Evolutionary conservation across 2,888 invertebrate species (phyloP).

Genomic region (Acronicta alni): DNA sequence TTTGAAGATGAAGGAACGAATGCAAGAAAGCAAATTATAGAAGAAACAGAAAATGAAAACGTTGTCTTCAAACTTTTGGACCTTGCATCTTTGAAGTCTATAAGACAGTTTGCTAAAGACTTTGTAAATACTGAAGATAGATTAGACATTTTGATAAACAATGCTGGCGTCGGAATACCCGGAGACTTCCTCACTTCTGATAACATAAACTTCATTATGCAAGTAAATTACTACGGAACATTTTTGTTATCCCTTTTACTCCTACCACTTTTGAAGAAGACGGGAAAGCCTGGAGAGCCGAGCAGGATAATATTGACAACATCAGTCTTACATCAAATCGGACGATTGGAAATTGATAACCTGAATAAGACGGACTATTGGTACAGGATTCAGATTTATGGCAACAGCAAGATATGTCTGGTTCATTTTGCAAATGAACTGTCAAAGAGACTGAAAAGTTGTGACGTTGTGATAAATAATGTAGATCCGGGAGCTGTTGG

Average conservation of each 20-base stretch:
- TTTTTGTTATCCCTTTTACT: conserved; percentile 96
- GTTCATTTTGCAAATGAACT: conserved; percentile 92
- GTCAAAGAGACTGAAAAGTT: conserved; percentile 89
- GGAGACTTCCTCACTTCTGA: conserved; percentile 90
- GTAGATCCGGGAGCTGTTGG: conserved; percentile 95
- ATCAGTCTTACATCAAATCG: conserved; percentile 91
- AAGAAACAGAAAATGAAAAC: conserved; percentile 90
- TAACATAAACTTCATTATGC: conserved; percentile 95
- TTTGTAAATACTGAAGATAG: conserved; percentile 91
- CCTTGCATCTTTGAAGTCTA: conserved; percentile 91
- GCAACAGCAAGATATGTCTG: conserved; percentile 91
- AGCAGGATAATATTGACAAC: conserved; percentile 93
- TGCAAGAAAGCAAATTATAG: conserved; percentile 88
- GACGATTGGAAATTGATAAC: conserved; percentile 91
- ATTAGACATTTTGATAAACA: conserved; percentile 95
- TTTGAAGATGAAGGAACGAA: conserved; percentile 67
- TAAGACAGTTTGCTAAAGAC: conserved; percentile 93
- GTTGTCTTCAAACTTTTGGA: conserved; percentile 92
- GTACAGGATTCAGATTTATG: conserved; percentile 84
- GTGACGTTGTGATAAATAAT: conserved; percentile 93
- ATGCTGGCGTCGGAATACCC: conserved; percentile 92
- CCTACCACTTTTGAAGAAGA: conserved; percentile 92
- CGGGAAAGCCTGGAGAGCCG: conserved; percentile 83
- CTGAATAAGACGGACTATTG: conserved; percentile 85
- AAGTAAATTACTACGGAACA: conserved; percentile 97